Conservation (phyloP, 1,140 invertebrate species). For the Hypothenemus hampei region DNA sequence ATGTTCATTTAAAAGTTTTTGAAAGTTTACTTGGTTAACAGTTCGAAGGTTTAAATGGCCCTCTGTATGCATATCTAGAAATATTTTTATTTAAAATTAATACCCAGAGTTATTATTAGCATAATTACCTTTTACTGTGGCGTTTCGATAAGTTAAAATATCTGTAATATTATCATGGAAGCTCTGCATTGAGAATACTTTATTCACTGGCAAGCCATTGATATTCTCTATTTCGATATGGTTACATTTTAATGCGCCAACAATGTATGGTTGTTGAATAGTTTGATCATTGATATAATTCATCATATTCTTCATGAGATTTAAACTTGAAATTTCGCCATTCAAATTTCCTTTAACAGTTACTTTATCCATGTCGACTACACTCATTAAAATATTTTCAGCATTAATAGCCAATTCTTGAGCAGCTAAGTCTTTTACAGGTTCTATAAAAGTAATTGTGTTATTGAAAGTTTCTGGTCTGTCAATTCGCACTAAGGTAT, state of each 20-base stretch:
- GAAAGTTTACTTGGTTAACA: slow-evolving; percentile 29
- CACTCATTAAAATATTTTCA: slow-evolving; percentile 33
- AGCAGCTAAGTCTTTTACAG: slow-evolving; percentile 32
- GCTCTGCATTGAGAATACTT: slow-evolving; percentile 18
- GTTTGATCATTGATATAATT: slow-evolving; percentile 37
- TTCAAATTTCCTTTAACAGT: not conserved
- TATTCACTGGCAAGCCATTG: slow-evolving; percentile 13
- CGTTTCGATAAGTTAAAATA: slow-evolving; percentile 18
- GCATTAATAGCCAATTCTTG: slow-evolving; percentile 33
- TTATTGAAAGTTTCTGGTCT: slow-evolving; percentile 39
- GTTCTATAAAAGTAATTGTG: slow-evolving; percentile 39
- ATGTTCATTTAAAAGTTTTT: slow-evolving; percentile 17
- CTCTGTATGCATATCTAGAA: slow-evolving; percentile 29
- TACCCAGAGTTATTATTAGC: not conserved
- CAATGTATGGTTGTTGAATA: slow-evolving; percentile 25
- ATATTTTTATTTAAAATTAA: slow-evolving; percentile 3
- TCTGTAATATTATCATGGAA: slow-evolving; percentile 23
- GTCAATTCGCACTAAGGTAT: slow-evolving; percentile 40
- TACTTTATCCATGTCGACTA: slow-evolving; percentile 16
- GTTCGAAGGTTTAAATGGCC: slow-evolving; percentile 24
- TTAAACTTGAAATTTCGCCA: not conserved
- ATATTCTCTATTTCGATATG: slow-evolving; percentile 9
- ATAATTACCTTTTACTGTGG: slow-evolving; percentile 30
- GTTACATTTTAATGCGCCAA: slow-evolving; percentile 13
- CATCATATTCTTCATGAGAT: not conserved